A percentile compares a stretch with the other conserved stretches of the same genome.
Conservation (phyloP, 2,797 vertebrate genomes). For the Hapalemur alaotrensis region DNA sequence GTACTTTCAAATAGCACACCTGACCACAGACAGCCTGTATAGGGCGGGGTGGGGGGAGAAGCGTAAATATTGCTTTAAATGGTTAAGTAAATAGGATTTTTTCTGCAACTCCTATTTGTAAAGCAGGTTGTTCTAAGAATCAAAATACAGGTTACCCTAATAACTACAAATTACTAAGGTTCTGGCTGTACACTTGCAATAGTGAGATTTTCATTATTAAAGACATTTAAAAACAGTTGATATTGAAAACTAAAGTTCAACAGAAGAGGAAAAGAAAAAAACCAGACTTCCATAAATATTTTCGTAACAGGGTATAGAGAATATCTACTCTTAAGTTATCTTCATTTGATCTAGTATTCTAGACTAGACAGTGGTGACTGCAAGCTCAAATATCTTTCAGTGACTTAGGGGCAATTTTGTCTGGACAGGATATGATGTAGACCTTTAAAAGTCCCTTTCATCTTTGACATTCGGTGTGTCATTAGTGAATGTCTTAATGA, state of each 20-base stretch:
- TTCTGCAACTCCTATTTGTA: not conserved
- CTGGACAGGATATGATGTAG: not conserved
- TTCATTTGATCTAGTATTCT: not conserved
- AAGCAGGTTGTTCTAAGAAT: not conserved
- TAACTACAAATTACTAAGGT: not conserved
- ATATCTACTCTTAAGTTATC: not conserved
- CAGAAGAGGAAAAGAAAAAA: not conserved
- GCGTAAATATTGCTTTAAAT: not conserved
- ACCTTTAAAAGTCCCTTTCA: not conserved
- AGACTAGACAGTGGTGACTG: not conserved
- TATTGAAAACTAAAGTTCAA: constrained; percentile 25
- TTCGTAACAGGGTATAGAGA: not conserved
- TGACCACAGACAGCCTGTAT: rapidly evolving
- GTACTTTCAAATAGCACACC: rapidly evolving
- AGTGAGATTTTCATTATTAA: not conserved
- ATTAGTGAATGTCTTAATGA: not conserved
- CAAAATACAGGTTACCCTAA: not conserved
- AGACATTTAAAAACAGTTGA: not conserved
- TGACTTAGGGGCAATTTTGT: not conserved
- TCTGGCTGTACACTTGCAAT: not conserved
- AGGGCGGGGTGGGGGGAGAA: not conserved
- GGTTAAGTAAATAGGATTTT: not conserved
- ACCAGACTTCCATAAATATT: not conserved
- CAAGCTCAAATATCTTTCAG: not conserved
- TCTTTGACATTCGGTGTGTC: not conserved